A percentile compares a stretch with the other conserved stretches of the same genome.
Evolutionary conservation across 2,113 vertebrate genomes (phyloP).

Genomic region (Australoheros scitulus): DNA sequence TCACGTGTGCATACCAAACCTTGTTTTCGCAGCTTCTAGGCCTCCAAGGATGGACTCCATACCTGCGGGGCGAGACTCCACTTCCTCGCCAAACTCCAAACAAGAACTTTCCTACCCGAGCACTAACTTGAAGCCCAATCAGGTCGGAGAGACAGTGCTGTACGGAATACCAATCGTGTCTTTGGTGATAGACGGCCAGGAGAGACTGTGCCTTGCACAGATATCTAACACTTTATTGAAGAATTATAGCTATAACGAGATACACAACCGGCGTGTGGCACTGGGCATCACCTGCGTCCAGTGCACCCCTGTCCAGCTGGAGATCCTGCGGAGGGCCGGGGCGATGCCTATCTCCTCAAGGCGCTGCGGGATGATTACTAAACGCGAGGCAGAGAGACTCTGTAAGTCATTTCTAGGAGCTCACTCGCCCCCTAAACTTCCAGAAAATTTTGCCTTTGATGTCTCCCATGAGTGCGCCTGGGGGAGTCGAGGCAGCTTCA

Average conservation of each 20-base stretch:
- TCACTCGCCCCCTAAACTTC: slow-evolving; percentile 88
- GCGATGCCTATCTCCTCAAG: slow-evolving; percentile 93
- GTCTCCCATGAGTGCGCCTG: slow-evolving; percentile 92
- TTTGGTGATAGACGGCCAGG: slow-evolving; percentile 93
- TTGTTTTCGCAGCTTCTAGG: slow-evolving; percentile 64
- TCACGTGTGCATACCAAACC: slow-evolving; percentile 10
- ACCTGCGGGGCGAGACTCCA: slow-evolving; percentile 89
- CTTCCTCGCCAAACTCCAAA: slow-evolving; percentile 90
- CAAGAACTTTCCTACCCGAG: slow-evolving; percentile 89
- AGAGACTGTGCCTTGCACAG: slow-evolving; percentile 91
- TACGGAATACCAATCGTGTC: slow-evolving; percentile 96
- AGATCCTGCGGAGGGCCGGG: slow-evolving; percentile 89
- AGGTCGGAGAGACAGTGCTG: slow-evolving; percentile 93
- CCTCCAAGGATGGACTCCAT: slow-evolving; percentile 91
- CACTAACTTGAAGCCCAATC: slow-evolving; percentile 91
- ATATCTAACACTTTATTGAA: slow-evolving; percentile 92
- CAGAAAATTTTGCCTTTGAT: slow-evolving; percentile 92
- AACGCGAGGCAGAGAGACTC: slow-evolving; percentile 90
- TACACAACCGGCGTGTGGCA: slow-evolving; percentile 92
- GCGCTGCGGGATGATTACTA: slow-evolving; percentile 94
- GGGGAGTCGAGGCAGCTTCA: slow-evolving; percentile 90
- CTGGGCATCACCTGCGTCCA: slow-evolving; percentile 93
- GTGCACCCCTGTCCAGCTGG: slow-evolving; percentile 92
- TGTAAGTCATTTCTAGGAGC: slow-evolving; percentile 92
- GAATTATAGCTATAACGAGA: slow-evolving; percentile 94